phyloP scores from a whole-genome alignment of 2,888 invertebrate genomes.

The Brachycybe producta region DNA sequence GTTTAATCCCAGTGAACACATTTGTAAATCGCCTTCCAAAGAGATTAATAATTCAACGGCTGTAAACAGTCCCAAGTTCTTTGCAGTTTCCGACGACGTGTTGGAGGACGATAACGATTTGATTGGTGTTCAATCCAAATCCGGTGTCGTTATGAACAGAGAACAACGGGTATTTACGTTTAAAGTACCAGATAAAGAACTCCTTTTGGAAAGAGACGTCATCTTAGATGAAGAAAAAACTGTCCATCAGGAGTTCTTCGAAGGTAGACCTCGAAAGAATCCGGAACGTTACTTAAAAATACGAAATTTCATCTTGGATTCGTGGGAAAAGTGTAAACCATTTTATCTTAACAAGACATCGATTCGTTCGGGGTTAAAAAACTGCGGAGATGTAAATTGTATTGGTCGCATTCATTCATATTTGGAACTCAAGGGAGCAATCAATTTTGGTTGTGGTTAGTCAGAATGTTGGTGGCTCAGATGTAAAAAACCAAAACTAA shows the following conservation, averaged over 20 bases:
- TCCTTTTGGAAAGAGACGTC: constrained; percentile 31
- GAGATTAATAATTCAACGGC: no score
- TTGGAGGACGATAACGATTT: no score
- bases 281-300: constrained; percentile 46
- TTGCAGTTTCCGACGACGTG: no score
- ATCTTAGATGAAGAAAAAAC: constrained; percentile 43
- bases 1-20: no score
- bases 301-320: constrained; percentile 44
- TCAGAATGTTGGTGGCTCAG: no score
- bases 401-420: constrained; percentile 47
- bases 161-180: no score
- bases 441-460: constrained; percentile 49
- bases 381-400: constrained; percentile 49
- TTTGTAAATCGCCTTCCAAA: background rate
- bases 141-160: no score
- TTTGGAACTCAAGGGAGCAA: constrained; percentile 48
- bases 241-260: constrained; percentile 45
- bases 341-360: constrained; percentile 46
- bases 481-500: background rate
- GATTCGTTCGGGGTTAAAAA: constrained; percentile 43
- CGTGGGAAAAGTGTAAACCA: constrained; percentile 43
- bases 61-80: no score
- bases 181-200: constrained; percentile 38
- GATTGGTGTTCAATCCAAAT: no score
- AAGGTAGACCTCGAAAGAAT: constrained; percentile 42